Conservation (phyloP, 2,888 invertebrate species). For the Ptilodon capucinus region DNA sequence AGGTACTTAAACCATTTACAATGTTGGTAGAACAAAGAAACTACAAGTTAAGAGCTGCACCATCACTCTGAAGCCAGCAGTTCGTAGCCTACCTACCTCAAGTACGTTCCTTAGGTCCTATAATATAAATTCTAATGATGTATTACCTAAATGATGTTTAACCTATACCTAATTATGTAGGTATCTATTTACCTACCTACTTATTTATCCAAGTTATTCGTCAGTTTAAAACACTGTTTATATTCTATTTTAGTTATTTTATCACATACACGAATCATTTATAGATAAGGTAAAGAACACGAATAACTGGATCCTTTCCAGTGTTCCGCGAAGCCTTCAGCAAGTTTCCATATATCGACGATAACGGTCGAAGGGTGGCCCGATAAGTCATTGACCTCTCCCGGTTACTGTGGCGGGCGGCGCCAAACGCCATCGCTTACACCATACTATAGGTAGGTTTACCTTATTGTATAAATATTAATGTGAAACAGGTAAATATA, state of each 20-base stretch:
- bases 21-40: not conserved
- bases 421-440: constrained; percentile 35
- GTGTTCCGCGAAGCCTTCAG: constrained; percentile 48
- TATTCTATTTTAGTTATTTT: not conserved
- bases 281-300: not conserved
- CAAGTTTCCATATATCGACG: constrained; percentile 73
- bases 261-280: not conserved
- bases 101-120: no score
- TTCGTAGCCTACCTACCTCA: no score
- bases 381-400: constrained; percentile 63
- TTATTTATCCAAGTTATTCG: no score
- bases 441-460: not conserved
- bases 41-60: not conserved
- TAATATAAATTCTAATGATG: no score
- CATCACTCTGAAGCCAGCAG: not conserved
- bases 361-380: constrained; percentile 75
- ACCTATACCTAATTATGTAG: no score
- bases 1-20: no score
- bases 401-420: constrained; percentile 48
- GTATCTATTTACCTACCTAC: no score
- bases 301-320: constrained; percentile 20
- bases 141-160: no score
- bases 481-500: no score
- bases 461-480: no score
- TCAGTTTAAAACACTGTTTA: no score